phyloP scores from a whole-genome alignment of 2,797 vertebrate genomes.

The Menidia menidia region DNA sequence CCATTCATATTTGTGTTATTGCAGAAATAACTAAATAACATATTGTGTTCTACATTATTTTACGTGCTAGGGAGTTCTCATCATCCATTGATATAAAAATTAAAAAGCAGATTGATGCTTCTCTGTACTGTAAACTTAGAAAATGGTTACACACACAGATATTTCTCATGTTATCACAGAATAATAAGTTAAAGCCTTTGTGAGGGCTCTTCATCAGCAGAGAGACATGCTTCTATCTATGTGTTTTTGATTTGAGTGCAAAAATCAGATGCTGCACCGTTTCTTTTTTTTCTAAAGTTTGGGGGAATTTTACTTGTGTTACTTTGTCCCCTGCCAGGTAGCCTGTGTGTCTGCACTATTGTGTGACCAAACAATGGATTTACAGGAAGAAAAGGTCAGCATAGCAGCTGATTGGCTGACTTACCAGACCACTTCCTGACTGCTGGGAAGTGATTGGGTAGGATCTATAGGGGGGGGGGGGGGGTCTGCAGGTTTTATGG shows the following conservation, averaged over 20 bases:
- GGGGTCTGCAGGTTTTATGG: conserved; percentile 29
- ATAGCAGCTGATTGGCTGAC: conserved; percentile 78
- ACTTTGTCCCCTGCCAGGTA: conserved; percentile 74
- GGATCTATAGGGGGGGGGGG: conserved; percentile 31
- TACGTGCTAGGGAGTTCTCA: background rate
- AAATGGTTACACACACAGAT: no score
- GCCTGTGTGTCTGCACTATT: conserved; percentile 85
- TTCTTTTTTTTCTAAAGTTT: conserved; percentile 2
- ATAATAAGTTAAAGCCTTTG: background rate
- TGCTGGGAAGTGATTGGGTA: conserved; percentile 84
- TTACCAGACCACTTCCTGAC: conserved; percentile 81
- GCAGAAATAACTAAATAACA: no score
- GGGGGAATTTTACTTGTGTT: conserved; percentile 54
- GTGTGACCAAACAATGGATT: conserved; percentile 85
- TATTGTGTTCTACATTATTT: background rate
- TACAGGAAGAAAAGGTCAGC: conserved; percentile 84
- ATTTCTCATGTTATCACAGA: background rate
- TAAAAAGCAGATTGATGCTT: no score
- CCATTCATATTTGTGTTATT: background rate
- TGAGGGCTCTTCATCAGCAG: background rate
- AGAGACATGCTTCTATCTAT: background rate
- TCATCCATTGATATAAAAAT: background rate
- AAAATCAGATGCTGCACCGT: background rate
- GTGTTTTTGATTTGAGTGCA: no score
- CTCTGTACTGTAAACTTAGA: no score